phyloP scores from a whole-genome alignment of 2,888 invertebrate species.

The Tenthredo distinguenda region DNA sequence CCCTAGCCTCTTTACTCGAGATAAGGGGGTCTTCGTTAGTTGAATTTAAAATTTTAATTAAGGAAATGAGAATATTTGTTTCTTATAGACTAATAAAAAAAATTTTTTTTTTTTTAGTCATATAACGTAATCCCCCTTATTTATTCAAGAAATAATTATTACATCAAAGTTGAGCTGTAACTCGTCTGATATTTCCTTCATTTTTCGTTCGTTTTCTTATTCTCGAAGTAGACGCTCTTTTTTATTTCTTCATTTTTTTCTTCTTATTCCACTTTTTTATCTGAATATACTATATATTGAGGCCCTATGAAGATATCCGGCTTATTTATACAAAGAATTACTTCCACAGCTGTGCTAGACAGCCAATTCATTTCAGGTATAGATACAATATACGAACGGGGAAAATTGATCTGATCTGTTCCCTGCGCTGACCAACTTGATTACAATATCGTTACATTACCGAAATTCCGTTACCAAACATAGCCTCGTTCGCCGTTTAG shows the following conservation, averaged over 20 bases:
- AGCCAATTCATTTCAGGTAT: neutral
- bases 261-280: neutral
- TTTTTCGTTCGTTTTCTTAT: neutral
- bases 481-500: neutral
- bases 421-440: neutral
- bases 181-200: neutral
- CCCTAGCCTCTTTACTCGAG: neutral
- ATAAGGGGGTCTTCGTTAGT: neutral
- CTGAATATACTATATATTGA: neutral
- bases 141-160: too few relatives aligned
- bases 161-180: too few relatives aligned
- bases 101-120: too few relatives aligned
- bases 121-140: too few relatives aligned
- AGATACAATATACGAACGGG: conserved; percentile 2
- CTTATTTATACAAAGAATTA: neutral
- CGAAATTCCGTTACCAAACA: neutral
- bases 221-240: neutral
- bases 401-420: neutral
- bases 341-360: neutral
- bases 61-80: neutral
- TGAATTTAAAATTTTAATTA: conserved; percentile 20
- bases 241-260: neutral
- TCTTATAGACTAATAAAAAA: neutral
- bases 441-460: neutral
- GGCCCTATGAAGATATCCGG: neutral